These are phyloP conservation scores for Platanista minor DNA, from an alignment of 2,113 vertebrate genomes.

Conservation along the genomic window DNA sequence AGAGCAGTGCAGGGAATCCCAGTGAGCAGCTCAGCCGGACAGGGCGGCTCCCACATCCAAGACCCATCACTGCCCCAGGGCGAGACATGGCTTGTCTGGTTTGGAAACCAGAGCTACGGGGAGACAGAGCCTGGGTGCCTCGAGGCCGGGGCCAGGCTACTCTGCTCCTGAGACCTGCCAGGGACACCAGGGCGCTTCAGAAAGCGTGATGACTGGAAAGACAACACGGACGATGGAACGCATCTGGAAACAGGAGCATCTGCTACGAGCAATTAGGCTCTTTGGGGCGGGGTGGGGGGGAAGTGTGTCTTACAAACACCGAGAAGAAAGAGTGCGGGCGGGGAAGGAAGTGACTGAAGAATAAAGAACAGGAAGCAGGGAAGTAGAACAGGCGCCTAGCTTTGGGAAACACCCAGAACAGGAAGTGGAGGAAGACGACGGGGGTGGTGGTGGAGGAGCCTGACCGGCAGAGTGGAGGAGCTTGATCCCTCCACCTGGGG, in stretches of 20 bases:
- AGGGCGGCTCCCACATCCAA: not conserved
- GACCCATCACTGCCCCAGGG: too few species aligned
- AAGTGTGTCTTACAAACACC: not conserved
- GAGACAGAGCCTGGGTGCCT: not conserved
- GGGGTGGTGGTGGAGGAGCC: not conserved
- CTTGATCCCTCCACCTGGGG: not conserved
- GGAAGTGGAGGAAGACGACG: not conserved
- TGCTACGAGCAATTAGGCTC: not conserved
- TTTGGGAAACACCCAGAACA: not conserved
- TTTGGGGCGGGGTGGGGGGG: not conserved
- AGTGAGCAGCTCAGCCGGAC: not conserved
- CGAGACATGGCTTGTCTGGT: not conserved
- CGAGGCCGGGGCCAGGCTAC: not conserved
- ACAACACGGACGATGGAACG: fast-evolving
- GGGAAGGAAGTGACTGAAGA: not conserved
- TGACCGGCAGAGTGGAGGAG: not conserved
- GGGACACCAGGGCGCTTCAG: not conserved
- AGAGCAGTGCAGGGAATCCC: not conserved
- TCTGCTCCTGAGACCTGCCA: not conserved
- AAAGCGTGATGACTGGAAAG: fast-evolving
- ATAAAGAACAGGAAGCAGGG: not conserved
- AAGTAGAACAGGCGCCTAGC: not conserved
- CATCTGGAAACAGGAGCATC: not conserved
- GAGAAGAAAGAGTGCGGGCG: not conserved
- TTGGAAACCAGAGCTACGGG: not conserved